phyloP scores from a whole-genome alignment of 2,797 vertebrate genomes.

The Orientallactaga sibirica region DNA sequence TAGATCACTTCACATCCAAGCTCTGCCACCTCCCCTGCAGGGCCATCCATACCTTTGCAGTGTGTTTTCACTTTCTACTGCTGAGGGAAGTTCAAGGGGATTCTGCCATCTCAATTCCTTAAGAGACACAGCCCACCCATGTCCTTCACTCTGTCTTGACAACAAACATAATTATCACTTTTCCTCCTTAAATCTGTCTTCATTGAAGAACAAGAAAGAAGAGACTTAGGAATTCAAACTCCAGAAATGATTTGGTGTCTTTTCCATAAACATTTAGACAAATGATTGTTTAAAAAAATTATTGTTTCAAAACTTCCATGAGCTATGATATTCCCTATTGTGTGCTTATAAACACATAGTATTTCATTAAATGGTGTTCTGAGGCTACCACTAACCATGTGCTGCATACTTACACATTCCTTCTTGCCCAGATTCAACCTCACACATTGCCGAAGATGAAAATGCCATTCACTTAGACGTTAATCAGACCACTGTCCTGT shows the following conservation, averaged over 20 bases:
- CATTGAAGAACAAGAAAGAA: background rate
- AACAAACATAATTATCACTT: constrained; percentile 6
- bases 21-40: background rate
- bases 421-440: constrained; percentile 27
- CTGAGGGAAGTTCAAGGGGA: background rate
- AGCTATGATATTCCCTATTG: background rate
- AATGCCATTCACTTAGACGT: background rate
- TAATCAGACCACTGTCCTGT: background rate
- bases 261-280: constrained; percentile 39
- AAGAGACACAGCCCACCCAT: background rate
- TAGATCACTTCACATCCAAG: background rate
- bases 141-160: background rate
- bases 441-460: background rate
- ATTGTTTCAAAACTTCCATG: constrained; percentile 41
- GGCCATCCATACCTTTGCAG: no score
- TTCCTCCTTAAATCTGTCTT: constrained; percentile 52
- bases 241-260: background rate
- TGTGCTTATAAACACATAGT: background rate
- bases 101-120: background rate
- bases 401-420: background rate
- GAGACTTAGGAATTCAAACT: background rate
- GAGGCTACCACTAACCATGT: background rate
- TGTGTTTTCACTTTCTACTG: background rate
- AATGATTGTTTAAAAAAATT: background rate
- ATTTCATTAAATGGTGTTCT: background rate